Percentiles rank a stretch among this genome's conserved stretches.
phyloP scores from a whole-genome alignment of 2,797 vertebrate species.

The Morelia viridis region DNA sequence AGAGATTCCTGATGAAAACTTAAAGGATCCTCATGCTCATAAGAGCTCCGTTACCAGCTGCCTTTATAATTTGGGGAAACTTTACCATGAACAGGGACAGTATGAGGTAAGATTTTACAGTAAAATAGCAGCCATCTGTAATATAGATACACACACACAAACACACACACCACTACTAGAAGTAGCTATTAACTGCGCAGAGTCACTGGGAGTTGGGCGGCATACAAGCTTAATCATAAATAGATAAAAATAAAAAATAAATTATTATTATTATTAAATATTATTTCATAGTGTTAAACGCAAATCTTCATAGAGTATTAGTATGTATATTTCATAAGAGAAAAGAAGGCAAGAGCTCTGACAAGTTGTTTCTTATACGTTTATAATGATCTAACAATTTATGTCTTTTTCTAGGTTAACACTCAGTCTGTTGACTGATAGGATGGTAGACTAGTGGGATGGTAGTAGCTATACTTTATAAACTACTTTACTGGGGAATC shows the following conservation, averaged over 20 bases:
- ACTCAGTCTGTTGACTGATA: not conserved
- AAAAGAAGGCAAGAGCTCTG: not conserved
- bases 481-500: not conserved
- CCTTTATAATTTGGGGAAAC: constrained; percentile 97
- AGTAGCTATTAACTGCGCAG: not conserved
- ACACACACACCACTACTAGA: not conserved
- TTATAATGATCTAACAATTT: not conserved
- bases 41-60: constrained; percentile 99
- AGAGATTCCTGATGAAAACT: constrained; percentile 96
- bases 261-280: constrained; percentile 15
- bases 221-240: not conserved
- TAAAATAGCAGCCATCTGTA: not conserved
- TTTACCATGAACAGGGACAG: constrained; percentile 93
- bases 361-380: not conserved
- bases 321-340: not conserved
- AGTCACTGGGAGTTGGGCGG: not conserved
- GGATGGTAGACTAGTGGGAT: not conserved
- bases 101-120: constrained; percentile 83
- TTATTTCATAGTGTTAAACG: not conserved
- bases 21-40: constrained; percentile 98
- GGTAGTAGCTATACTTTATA: not conserved
- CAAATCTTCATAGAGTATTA: constrained; percentile 25
- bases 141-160: not conserved
- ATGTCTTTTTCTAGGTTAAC: not conserved
- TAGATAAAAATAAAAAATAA: not conserved